These are phyloP conservation scores for Coryphaenoides rupestris DNA, from an alignment of 2,113 vertebrate species.

Conservation along the genomic window DNA sequence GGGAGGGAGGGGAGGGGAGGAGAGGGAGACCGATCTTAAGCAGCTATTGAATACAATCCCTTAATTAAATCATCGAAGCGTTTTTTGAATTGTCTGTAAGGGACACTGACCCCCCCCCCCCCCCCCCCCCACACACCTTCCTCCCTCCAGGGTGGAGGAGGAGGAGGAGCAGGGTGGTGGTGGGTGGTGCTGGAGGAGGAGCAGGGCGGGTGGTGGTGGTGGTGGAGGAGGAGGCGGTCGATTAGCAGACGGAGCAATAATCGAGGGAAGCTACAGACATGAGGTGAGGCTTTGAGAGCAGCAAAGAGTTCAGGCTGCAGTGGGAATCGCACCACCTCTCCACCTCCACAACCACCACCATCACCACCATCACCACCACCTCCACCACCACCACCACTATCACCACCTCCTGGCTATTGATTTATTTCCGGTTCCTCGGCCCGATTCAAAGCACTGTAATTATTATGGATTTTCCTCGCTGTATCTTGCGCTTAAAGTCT, in stretches of 20 bases:
- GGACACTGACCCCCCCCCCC: conserved; percentile 21
- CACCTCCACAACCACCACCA: no score
- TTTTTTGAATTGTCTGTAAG: conserved; percentile 38
- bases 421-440: conserved; percentile 17
- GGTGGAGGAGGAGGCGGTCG: no score
- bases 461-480: conserved; percentile 24
- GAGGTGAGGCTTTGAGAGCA: neutral
- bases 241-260: no score
- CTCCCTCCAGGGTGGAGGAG: neutral
- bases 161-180: neutral
- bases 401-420: no score
- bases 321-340: neutral
- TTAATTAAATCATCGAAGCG: conserved; percentile 44
- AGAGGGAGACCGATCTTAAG: conserved; percentile 21
- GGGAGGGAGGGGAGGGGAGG: no score
- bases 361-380: no score
- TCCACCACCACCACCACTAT: no score
- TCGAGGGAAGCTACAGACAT: no score
- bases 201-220: no score
- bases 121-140: no score
- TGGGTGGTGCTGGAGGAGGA: no score
- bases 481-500: conserved; percentile 19
- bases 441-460: conserved; percentile 7
- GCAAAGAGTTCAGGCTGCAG: neutral
- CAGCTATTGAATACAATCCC: conserved; percentile 29